A percentile compares a stretch with the other conserved stretches of the same genome.
Conservation (phyloP, 2,797 vertebrate species). For the Anas georgica region DNA sequence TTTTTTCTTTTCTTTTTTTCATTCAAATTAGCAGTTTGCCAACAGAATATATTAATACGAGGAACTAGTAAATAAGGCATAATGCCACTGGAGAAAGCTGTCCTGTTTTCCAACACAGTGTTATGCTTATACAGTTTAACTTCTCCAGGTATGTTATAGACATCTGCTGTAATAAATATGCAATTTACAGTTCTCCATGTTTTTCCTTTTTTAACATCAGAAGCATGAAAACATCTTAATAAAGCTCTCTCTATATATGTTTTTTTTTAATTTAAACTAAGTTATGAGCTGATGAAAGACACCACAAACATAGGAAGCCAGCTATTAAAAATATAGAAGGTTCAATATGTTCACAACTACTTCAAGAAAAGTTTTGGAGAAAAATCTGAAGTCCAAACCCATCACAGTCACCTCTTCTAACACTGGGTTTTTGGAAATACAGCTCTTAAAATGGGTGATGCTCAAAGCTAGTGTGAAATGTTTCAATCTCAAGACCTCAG, state of each 20-base stretch:
- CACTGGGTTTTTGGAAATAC: not conserved
- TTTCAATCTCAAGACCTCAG: not conserved
- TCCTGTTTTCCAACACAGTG: not conserved
- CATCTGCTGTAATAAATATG: not conserved
- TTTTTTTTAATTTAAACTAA: not conserved
- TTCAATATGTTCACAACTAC: not conserved
- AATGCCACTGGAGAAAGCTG: not conserved
- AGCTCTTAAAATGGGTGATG: not conserved
- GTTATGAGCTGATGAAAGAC: not conserved
- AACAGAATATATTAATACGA: not conserved
- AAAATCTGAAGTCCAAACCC: not conserved
- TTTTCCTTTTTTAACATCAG: not conserved
- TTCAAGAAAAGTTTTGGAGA: not conserved
- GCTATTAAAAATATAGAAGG: not conserved
- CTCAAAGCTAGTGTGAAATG: not conserved
- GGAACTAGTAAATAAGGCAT: not conserved
- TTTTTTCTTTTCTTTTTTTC: not conserved
- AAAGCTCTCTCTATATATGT: not conserved
- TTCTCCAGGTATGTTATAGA: not conserved
- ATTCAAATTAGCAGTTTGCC: not conserved
- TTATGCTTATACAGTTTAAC: not conserved
- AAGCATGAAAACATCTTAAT: not conserved
- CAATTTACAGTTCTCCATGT: not conserved
- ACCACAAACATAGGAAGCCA: not conserved
- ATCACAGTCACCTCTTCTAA: not conserved